These are phyloP conservation scores for Erythrolamprus reginae DNA, from an alignment of 2,113 vertebrate species.

Conservation along the genomic window DNA sequence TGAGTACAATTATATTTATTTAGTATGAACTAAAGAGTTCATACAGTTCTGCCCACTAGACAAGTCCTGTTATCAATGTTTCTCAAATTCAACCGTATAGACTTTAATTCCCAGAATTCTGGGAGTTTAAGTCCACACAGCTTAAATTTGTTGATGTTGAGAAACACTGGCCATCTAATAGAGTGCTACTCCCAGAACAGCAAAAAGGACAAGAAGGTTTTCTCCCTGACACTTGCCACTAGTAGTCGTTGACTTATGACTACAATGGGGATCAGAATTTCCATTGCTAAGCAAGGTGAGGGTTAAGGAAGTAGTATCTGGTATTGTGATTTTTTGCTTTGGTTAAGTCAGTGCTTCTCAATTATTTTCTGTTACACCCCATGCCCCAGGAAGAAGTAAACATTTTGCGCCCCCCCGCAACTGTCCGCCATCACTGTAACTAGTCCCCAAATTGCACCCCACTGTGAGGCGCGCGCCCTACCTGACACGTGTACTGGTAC, in stretches of 20 bases:
- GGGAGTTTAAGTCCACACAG: background rate
- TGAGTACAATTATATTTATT: background rate
- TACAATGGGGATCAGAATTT: background rate
- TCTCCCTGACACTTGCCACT: background rate
- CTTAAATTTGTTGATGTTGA: background rate
- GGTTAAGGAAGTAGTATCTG: background rate
- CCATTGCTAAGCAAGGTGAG: background rate
- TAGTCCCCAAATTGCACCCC: too few species aligned
- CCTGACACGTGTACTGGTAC: too few species aligned
- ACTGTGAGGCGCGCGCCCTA: too few species aligned
- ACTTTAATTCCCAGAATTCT: background rate
- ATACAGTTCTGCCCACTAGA: background rate
- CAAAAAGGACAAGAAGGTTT: background rate
- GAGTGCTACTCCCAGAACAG: background rate
- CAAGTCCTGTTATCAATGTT: background rate
- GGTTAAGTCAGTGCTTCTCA: background rate
- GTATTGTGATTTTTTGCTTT: background rate
- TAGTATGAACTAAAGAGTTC: background rate
- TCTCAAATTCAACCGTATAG: background rate
- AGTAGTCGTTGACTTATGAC: background rate
- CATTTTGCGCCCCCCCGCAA: too few species aligned
- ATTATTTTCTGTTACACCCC: too few species aligned
- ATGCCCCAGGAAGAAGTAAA: too few species aligned
- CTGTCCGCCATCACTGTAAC: too few species aligned
- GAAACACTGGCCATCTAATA: background rate